Percentiles rank a stretch among this genome's conserved stretches.
phyloP scores from a whole-genome alignment of 2,113 vertebrate species.

The Dendropsophus ebraccatus region DNA sequence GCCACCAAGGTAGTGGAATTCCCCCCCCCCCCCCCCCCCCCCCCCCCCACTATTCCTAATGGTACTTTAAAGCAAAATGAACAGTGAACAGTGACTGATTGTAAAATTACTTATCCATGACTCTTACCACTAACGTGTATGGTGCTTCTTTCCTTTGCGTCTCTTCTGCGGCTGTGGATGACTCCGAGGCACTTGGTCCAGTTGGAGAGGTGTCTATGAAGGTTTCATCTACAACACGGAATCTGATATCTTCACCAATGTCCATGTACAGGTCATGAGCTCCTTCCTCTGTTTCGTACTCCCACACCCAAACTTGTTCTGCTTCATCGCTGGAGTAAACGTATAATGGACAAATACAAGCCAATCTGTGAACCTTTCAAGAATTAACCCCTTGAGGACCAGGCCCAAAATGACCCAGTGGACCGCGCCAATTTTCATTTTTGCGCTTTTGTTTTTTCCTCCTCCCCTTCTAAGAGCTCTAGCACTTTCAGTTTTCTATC shows the following conservation, averaged over 20 bases:
- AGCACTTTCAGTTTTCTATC: too few relatives aligned
- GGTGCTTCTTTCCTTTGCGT: slow-evolving; percentile 87
- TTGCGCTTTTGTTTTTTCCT: too few relatives aligned
- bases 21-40: too few relatives aligned
- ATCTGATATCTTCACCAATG: slow-evolving; percentile 93
- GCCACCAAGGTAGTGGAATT: too few relatives aligned
- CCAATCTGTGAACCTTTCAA: neutral
- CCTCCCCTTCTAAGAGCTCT: too few relatives aligned
- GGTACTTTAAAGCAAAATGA: too few relatives aligned
- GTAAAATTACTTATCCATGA: neutral
- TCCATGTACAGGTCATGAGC: slow-evolving; percentile 99
- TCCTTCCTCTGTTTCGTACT: slow-evolving; percentile 96
- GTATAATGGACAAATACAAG: slow-evolving; percentile 71
- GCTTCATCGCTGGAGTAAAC: slow-evolving; percentile 83
- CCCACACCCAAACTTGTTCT: slow-evolving; percentile 98
- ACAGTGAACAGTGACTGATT: too few relatives aligned
- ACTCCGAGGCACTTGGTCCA: slow-evolving; percentile 78
- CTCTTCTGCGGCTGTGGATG: slow-evolving; percentile 75
- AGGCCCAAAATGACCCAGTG: too few relatives aligned
- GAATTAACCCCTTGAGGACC: too few relatives aligned
- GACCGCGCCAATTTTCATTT: too few relatives aligned
- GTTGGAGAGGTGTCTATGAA: slow-evolving; percentile 94
- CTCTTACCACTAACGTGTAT: slow-evolving; percentile 89
- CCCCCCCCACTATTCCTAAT: too few relatives aligned
- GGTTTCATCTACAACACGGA: slow-evolving; percentile 89